Base-by-base conservation (phyloP, 2,797 vertebrate genomes). In the Xyrichtys novacula region DNA sequence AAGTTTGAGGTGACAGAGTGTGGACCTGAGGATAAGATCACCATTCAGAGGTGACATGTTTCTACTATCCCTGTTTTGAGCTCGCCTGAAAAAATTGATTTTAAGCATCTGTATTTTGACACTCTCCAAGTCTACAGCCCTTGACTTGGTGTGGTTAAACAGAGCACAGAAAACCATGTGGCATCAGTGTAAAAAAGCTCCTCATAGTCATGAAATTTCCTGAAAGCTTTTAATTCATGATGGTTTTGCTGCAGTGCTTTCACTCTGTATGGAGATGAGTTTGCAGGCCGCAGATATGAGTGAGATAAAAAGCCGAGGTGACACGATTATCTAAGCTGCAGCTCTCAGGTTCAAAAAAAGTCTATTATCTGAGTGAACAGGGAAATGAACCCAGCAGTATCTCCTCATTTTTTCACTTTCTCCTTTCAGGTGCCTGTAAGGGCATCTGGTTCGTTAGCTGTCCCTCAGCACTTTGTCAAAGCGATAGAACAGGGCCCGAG, bases 291-390 rank as follows among this genome's bases (percentile, higher is more conserved):
- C 66, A 76, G 85, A 85, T 78, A 74, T 85, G 74, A 87, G 59
- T 57, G 48, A 68, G 79, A 89, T 77, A 84, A 85, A 84, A 82
- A 57, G 55, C 52, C 53, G 38, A 74, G 67, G 75, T 67, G 75
- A 75, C 16, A 34, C 6, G 64, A 87, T 89, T 81, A 87, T 79
- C 58, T 28, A 60, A 65, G 81, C 79, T 80, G 65, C 58, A 52
- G 67, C 80, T 77, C 43, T 32, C 42, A 59, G 73, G 66, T 80
- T 83, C 29, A 50, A 47, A 31, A 50, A 54, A 81, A 84, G 84
- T 68, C 65, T 78, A 86, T 89, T 85, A 91, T 84, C 82, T 71
- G 69, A 74, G 67, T 28, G 78, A 86, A 84, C 74, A 75, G 80
- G 67, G 74, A 86, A 86, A 80, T 83, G 64, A 70, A 83, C 71